Evolutionary conservation across 1,140 invertebrate species (phyloP), one percentile per base, ranked within the genome.

Genomic region (Pomacea maculata): DNA sequence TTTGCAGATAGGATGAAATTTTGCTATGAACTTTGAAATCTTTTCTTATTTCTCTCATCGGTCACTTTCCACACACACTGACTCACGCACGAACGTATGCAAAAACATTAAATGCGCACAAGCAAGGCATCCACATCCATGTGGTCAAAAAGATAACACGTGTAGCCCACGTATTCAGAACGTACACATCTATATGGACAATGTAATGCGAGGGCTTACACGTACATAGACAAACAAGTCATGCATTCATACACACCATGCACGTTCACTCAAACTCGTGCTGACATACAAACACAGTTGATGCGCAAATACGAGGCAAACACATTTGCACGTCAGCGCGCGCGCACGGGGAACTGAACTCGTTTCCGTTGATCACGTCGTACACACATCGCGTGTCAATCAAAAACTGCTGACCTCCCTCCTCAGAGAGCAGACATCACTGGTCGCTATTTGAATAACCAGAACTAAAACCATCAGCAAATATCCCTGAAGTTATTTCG

Each of bases 231-330:
- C 73, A 75, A 19, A 4, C 73, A 75, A 3, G n/a, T 19, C 73
- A 57, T 7, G 25, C 73, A 21, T 52, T 1, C 73, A 17, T 52
- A 55, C 73, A n/a, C 73, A 21, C 21, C 45, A 61, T 52, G 57
- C 73, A 75, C 73, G 57, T 52, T 17, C 73, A 75, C 73, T 57
- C 73, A 75, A 34, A 75, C 73, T 25, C 73, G 57, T 52, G 57
- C 73, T 25, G 7, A 73, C 71, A 73, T 19, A 73, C 34, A 73
- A 15, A 34, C 11, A 73, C 34, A 25, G 0, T 25, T 25, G 25
- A 25, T 25, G 25, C 25, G 25, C 25, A 25, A 25, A 25, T 25
- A 71, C 25, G 25, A 15, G 7, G 45, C 68, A 17, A 4, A 71
- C 11, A 21, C 68, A 29, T 71, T 71, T 45, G 34, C 34, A 45